phyloP scores from a whole-genome alignment of 2,113 vertebrate species.

The Uropsilus gracilis region DNA sequence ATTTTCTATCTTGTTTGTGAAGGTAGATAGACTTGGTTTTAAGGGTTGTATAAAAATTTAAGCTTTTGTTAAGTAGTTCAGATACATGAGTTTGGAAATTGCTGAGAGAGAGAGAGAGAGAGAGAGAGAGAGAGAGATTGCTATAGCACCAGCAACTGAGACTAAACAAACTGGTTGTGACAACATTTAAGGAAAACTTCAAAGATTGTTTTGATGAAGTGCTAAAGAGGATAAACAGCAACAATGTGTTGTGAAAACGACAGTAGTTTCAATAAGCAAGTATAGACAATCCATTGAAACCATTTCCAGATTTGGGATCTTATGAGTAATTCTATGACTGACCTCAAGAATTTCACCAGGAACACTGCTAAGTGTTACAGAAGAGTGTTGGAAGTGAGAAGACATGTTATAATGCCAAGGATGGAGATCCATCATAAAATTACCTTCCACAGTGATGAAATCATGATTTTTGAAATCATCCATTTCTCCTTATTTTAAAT shows the following conservation, averaged over 20 bases:
- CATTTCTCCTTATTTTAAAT: background rate
- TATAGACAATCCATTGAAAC: background rate
- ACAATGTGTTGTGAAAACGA: background rate
- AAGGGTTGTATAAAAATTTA: background rate
- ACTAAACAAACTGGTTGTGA: rapidly evolving
- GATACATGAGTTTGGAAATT: background rate
- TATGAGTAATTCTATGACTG: background rate
- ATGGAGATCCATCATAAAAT: background rate
- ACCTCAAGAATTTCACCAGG: background rate
- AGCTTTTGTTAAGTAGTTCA: background rate
- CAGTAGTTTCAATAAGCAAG: background rate
- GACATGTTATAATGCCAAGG: background rate
- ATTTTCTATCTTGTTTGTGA: background rate
- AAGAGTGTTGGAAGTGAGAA: background rate
- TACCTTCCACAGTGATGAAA: no score
- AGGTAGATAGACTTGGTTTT: background rate
- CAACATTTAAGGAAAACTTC: background rate
- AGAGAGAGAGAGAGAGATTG: background rate
- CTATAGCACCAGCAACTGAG: background rate
- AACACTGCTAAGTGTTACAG: no score
- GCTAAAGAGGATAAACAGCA: background rate
- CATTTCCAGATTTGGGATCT: background rate
- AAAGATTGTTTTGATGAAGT: background rate
- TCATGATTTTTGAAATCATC: background rate
- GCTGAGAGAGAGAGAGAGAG: background rate